These are phyloP conservation scores for Diploscapter pachys DNA, from an alignment of 1,140 invertebrate genomes.

Conservation along the genomic window DNA sequence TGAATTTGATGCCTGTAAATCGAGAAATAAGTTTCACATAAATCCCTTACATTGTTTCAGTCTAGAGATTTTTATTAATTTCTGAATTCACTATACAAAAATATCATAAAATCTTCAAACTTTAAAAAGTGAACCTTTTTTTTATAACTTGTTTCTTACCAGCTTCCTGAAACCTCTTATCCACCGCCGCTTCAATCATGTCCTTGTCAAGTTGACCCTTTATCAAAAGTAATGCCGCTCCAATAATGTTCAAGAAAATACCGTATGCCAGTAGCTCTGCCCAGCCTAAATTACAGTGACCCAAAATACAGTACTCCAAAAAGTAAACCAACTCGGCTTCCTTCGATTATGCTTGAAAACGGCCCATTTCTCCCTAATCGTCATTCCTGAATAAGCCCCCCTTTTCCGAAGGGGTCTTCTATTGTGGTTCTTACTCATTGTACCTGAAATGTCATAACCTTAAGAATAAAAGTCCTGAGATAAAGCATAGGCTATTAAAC, in stretches of 20 bases:
- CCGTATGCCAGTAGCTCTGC: constrained; percentile 24
- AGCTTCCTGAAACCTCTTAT: constrained; percentile 28
- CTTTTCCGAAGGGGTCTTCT: too few relatives aligned
- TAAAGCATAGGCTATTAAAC: too few relatives aligned
- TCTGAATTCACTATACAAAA: background rate
- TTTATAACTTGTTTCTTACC: background rate
- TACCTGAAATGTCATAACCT: too few relatives aligned
- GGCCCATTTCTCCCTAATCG: constrained; percentile 27
- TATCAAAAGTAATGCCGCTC: constrained; percentile 21
- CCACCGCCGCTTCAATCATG: constrained; percentile 23
- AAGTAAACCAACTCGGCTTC: constrained; percentile 14
- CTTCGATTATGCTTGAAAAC: constrained; percentile 28
- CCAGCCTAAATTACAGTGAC: constrained; percentile 11
- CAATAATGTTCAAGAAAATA: constrained; percentile 20
- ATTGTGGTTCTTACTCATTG: too few relatives aligned
- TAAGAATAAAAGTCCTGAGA: too few relatives aligned
- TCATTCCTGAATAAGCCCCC: background rate
- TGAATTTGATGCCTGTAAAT: constrained; percentile 16
- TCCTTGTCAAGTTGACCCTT: constrained; percentile 32
- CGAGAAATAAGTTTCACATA: background rate
- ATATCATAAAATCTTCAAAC: background rate
- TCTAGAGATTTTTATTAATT: background rate
- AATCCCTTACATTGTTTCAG: background rate
- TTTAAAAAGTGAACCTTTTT: background rate
- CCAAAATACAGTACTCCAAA: background rate